Evolutionary conservation across 2,888 invertebrate species (phyloP).

Genomic region (Neoascia interrupta): DNA sequence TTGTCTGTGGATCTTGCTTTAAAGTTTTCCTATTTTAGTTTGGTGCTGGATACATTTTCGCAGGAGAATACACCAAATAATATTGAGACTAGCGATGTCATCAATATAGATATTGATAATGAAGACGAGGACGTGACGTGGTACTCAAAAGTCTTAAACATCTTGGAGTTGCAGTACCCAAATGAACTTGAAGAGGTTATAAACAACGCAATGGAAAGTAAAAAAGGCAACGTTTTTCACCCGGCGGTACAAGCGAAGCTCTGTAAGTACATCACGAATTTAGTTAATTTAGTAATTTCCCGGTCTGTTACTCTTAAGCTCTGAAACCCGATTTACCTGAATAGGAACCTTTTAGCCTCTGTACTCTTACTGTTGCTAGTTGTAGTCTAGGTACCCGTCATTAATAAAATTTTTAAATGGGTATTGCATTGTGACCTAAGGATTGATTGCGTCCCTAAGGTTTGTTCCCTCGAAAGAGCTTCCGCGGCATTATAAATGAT

Average conservation of each 20-base stretch:
- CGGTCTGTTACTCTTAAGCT: too few relatives aligned
- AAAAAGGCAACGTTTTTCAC: not conserved
- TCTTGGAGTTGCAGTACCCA: conserved; percentile 86
- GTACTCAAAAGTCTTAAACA: conserved; percentile 82
- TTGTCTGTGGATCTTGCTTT: conserved; percentile 78
- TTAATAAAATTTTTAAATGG: too few relatives aligned
- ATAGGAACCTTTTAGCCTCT: too few relatives aligned
- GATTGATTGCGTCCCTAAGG: too few relatives aligned
- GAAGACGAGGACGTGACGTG: conserved; percentile 75
- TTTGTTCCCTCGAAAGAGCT: too few relatives aligned
- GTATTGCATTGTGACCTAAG: too few relatives aligned
- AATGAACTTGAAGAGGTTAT: conserved; percentile 85
- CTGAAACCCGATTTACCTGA: too few relatives aligned
- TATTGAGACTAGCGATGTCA: conserved; percentile 72
- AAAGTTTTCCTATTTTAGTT: conserved; percentile 78
- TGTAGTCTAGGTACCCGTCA: too few relatives aligned
- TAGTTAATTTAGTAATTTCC: too few relatives aligned
- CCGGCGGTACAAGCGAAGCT: conserved; percentile 27
- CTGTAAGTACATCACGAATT: conserved; percentile 27
- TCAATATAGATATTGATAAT: conserved; percentile 76
- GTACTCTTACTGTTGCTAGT: too few relatives aligned
- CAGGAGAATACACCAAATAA: conserved; percentile 52
- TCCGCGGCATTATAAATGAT: too few relatives aligned
- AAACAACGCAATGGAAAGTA: conserved; percentile 81
- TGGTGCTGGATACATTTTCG: conserved; percentile 80